A percentile compares a stretch with the other conserved stretches of the same genome.
Conservation (phyloP, 2,113 vertebrate genomes). For the Cervus canadensis region DNA sequence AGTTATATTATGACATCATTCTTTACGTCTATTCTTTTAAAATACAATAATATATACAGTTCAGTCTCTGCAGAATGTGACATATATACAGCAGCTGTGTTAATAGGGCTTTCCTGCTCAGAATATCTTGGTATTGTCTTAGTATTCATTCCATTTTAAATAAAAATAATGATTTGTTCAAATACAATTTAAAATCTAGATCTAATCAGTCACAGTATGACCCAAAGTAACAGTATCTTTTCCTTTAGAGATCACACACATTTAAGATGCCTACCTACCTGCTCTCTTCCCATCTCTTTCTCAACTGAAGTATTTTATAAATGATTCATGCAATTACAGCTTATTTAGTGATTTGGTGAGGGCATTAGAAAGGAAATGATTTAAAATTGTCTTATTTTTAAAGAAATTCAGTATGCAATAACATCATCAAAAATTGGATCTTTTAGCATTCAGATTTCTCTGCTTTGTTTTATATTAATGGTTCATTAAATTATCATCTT, state of each 20-base stretch:
- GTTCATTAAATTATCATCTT: background rate
- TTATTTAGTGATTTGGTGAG: background rate
- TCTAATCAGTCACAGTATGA: background rate
- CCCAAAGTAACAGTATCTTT: background rate
- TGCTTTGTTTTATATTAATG: background rate
- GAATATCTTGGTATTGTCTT: background rate
- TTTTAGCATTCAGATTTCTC: background rate
- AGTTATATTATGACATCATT: background rate
- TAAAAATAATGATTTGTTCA: background rate
- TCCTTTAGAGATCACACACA: background rate
- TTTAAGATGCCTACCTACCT: background rate
- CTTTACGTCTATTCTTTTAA: background rate
- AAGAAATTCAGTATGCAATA: background rate
- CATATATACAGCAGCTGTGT: background rate
- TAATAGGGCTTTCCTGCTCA: slow-evolving; percentile 6
- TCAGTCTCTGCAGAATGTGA: slow-evolving; percentile 17
- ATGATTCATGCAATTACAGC: background rate
- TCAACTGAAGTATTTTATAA: background rate
- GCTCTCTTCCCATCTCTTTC: background rate
- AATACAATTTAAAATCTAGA: background rate
- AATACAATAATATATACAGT: background rate
- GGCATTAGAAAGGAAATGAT: background rate
- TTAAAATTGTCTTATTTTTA: background rate
- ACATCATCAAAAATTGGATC: background rate
- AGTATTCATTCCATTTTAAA: slow-evolving; percentile 7